Evolutionary conservation across 2,888 invertebrate genomes (phyloP).

Genomic region (Drosophila quinaria): DNA sequence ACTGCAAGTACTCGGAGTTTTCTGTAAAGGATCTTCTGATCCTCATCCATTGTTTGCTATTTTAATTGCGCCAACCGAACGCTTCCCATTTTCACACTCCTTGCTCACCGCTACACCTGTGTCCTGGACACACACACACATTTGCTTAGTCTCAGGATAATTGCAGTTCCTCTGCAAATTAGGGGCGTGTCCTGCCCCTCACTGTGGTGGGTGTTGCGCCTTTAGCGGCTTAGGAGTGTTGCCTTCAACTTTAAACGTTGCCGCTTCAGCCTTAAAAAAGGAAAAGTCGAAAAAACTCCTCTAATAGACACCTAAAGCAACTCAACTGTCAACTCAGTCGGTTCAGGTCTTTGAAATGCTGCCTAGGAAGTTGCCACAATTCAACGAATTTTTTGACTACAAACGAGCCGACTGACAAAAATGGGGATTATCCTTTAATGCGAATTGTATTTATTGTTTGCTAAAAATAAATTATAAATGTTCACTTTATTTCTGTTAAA

Average conservation of each 20-base stretch:
- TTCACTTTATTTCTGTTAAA: too few species aligned
- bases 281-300: conserved; percentile 17
- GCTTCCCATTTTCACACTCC: conserved; percentile 67
- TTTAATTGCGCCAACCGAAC: conserved; percentile 53
- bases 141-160: conserved; percentile 57
- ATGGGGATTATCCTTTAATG: conserved; percentile 38
- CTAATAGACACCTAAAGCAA: conserved; percentile 73
- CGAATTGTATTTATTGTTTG: conserved; percentile 4
- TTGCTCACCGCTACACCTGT: conserved; percentile 61
- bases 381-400: conserved; percentile 40
- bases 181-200: conserved; percentile 41
- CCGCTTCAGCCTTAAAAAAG: conserved; percentile 50
- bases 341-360: conserved; percentile 42
- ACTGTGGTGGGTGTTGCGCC: conserved; percentile 72
- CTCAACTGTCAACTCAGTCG: conserved; percentile 25
- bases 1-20: conserved; percentile 33
- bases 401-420: conserved; percentile 35
- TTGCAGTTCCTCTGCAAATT: conserved; percentile 53
- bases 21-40: conserved; percentile 3
- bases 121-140: conserved; percentile 29
- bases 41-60: conserved; percentile 58
- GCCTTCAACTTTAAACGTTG: conserved; percentile 53
- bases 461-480: not conserved
- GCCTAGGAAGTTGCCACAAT: conserved; percentile 30
- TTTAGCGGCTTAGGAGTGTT: conserved; percentile 73